These are phyloP conservation scores for Malacosoma neustria DNA, from an alignment of 2,888 invertebrate species.

Conservation along the genomic window DNA sequence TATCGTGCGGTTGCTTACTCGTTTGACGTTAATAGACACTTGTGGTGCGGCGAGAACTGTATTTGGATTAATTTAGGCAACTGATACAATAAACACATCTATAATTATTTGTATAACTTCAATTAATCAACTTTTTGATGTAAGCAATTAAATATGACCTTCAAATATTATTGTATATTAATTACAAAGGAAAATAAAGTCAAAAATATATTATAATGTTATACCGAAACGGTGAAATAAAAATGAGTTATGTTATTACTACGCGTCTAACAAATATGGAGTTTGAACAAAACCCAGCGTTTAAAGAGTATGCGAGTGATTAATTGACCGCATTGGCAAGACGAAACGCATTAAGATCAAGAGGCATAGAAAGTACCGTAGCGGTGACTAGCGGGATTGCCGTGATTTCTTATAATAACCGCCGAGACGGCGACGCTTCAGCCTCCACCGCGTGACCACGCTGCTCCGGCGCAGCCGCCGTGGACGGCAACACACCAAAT, in stretches of 20 bases:
- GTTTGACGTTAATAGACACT: slow-evolving; percentile 43
- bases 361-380: slow-evolving; percentile 65
- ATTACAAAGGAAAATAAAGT: too few relatives aligned
- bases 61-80: slow-evolving; percentile 25
- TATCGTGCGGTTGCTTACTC: slow-evolving; percentile 45
- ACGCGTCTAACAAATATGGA: background rate
- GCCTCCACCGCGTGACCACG: slow-evolving; percentile 14
- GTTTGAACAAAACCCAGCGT: slow-evolving; percentile 11
- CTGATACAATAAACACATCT: slow-evolving; percentile 16
- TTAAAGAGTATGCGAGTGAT: slow-evolving; percentile 38
- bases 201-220: too few relatives aligned
- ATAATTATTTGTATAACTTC: too few relatives aligned
- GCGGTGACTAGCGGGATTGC: slow-evolving; percentile 60
- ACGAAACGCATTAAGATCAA: slow-evolving; percentile 62
- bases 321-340: slow-evolving; percentile 58
- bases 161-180: too few relatives aligned
- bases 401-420: slow-evolving; percentile 53
- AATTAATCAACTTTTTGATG: too few relatives aligned
- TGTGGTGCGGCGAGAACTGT: slow-evolving; percentile 31
- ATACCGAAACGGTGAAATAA: too few relatives aligned
- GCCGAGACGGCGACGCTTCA: slow-evolving; percentile 12
- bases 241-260: too few relatives aligned
- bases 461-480: slow-evolving; percentile 18
- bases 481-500: slow-evolving; percentile 47
- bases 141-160: too few relatives aligned